These are phyloP conservation scores for Netelia inedita DNA, from an alignment of 2,888 invertebrate genomes.

Conservation along the genomic window DNA sequence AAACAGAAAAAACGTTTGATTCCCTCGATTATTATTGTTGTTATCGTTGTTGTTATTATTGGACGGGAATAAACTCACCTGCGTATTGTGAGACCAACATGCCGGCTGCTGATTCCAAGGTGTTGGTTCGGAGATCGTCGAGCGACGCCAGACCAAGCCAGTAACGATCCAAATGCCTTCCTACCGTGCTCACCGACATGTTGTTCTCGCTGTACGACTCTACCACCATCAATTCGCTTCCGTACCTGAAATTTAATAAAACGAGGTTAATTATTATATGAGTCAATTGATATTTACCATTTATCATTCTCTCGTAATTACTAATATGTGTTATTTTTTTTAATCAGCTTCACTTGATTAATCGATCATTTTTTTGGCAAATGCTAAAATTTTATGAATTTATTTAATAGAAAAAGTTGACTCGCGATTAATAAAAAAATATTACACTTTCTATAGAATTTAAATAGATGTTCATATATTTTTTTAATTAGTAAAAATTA, in stretches of 20 bases:
- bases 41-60: background rate
- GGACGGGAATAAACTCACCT: constrained; percentile 85
- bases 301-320: no score
- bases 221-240: constrained; percentile 96
- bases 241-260: constrained; percentile 89
- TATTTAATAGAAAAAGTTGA: background rate
- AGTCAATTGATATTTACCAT: no score
- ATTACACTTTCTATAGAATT: background rate
- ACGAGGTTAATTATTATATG: background rate
- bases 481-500: background rate
- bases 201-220: constrained; percentile 97
- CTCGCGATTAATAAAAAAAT: background rate
- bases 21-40: background rate
- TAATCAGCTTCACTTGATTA: background rate
- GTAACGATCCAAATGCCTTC: constrained; percentile 90
- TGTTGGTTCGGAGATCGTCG: constrained; percentile 96
- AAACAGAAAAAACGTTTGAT: constrained; percentile 2
- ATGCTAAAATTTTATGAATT: background rate
- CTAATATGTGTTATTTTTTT: no score
- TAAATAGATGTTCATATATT: no score
- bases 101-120: constrained; percentile 97
- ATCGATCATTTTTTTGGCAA: background rate
- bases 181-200: constrained; percentile 92
- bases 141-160: constrained; percentile 96
- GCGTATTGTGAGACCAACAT: constrained; percentile 96